Base-by-base conservation (phyloP, 2,113 vertebrate species). In the Lycocorax pyrrhopterus region DNA sequence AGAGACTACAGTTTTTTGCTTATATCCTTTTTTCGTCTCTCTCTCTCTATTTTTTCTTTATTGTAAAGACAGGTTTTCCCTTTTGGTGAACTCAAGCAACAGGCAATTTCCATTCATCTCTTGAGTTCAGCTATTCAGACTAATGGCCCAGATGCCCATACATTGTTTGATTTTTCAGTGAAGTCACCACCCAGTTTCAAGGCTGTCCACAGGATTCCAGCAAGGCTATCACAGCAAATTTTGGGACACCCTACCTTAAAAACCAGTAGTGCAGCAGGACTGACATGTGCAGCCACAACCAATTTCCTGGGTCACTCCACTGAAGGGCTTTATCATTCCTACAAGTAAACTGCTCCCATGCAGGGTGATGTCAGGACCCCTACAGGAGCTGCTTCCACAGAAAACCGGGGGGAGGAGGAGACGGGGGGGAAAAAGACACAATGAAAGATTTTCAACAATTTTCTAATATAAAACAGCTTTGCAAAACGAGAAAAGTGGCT, bases 391-490 rank as follows among this genome's bases (percentile, higher is more conserved):
- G 55, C 64, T 44, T 64, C 62, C 73, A 80, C n/a, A 21, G 58
- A 81, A 89, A 84, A 67, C 16, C 6, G 1, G 30, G 20, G 16
- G 9, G 17, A 76, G 75, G 46, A 79, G 52, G 67, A 88, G 53
- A 59, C 12, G 3, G 47, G 21, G 47, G 11, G 47, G 21, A 39
- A 39, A 39, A 39, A 39, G 39, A 39, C 39, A 12, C 39, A 39
- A 16, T 26, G 87, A 91, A 93, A 89, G 71, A 82, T 90, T 60
- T 80, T 79, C 47, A 80, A 71, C 56, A 73, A 84, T 92, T 95
- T 96, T 85, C 87, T 90, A 92, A 95, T 84, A 89, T 23, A 89
- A 96, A 96, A 66, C 84, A 93, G 68, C 76, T 89, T 88, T 49
- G 53, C 68, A 71, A 94, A 95, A 95, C 1, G 37, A 67, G 80